Base-by-base conservation (phyloP, 2,797 vertebrate species). In the Phaenicophaeus curvirostris region DNA sequence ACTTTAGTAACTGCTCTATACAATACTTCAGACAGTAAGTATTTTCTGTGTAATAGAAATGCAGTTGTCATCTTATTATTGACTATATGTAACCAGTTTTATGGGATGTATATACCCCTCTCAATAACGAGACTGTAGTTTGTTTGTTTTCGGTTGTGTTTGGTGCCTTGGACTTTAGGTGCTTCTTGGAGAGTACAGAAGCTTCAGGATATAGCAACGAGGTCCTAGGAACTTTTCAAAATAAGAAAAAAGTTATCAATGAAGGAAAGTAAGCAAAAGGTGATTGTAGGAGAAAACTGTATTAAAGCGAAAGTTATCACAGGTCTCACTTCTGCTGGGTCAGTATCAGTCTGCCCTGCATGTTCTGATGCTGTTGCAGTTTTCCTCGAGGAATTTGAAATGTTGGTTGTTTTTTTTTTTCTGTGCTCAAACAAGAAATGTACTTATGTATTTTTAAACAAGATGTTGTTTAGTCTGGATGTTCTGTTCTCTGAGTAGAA, bases 401-500 rank as follows among this genome's bases (percentile, higher is more conserved):
- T 91, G 85, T 80, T 16, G 15, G 15, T 42, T 15, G 42, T 44
- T 44, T 69, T 81, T 46, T 79, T 71, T 44, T 80, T 72, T 24
- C 30, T n/a, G 28, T 63, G 51, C 85, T 93, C 73, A 82, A 90
- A 55, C 51, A 63, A 90, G 74, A 82, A 62, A 44, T 4, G 20
- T 37, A 44, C 83, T 94, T 90, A 90, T 90, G 77, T 92, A 92
- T 93, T 95, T 96, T 96, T 96, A 89, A 96, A 74, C 68, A 85
- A 68, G 73, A 46, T 87, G 73, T 31, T 90, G 72, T n/a, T 91
- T 86, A 80, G 71, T 53, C 66, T 86, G 87, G 62, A 6, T 41
- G 3, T 67, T 81, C 94, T 95, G 85, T 95, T 96, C 65, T 79
- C 42, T 3, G 66, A 69, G 82, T 28, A 78, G 62, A 75, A 87